These are phyloP conservation scores for Turritopsis rubra DNA, from an alignment of 30 jellyfish, hydroid and myxozoan species.

Conservation along the genomic window DNA sequence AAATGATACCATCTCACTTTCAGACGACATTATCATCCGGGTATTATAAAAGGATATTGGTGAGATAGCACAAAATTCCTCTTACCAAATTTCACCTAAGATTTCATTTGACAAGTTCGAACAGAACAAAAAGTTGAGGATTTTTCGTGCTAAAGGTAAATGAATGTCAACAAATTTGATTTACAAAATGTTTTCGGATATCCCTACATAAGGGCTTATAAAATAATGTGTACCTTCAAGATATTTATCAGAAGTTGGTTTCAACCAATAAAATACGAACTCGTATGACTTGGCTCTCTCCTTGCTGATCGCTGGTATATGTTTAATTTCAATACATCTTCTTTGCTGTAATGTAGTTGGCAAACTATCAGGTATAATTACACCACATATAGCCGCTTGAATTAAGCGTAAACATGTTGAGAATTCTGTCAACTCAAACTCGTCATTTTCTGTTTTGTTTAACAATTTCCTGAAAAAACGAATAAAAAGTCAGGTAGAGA, in stretches of 20 bases:
- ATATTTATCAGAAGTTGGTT: background rate
- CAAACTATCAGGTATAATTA: background rate
- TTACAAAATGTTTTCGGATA: no score
- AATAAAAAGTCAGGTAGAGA: background rate
- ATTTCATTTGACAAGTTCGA: background rate
- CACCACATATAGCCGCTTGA: constrained; percentile 15
- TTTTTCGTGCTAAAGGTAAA: constrained; percentile 12
- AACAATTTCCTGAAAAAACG: constrained; percentile 1
- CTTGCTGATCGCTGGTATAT: background rate
- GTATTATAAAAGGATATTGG: no score
- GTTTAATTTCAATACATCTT: background rate
- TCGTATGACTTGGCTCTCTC: constrained; percentile 1
- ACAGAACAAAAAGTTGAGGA: background rate
- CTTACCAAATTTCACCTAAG: background rate
- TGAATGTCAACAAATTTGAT: background rate
- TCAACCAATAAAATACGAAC: constrained; percentile 2
- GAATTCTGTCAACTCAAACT: background rate
- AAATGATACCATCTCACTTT: background rate
- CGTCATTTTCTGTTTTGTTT: background rate
- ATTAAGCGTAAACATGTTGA: background rate
- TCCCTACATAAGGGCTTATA: no score
- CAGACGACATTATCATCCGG: no score
- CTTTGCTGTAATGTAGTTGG: background rate
- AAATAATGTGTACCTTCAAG: background rate
- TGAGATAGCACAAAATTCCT: background rate